Conservation (phyloP, 2,113 vertebrate genomes). For the Mormoops blainvillei region DNA sequence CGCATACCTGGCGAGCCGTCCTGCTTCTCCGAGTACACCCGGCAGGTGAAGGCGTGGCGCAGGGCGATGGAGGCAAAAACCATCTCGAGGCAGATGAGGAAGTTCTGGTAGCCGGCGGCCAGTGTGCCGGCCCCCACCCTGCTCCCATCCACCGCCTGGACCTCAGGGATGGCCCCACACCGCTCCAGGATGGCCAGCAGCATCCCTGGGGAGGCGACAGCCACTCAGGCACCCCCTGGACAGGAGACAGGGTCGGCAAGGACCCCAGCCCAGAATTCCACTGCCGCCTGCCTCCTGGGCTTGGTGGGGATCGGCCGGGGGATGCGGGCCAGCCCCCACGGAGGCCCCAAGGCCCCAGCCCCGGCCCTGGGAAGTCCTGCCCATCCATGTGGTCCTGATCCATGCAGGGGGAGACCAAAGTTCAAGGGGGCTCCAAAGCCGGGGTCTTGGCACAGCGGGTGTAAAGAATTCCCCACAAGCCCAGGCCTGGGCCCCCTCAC, state of each 20-base stretch:
- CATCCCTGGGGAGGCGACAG: slow-evolving; percentile 79
- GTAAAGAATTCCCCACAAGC: rapidly evolving
- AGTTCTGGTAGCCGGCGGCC: slow-evolving; percentile 96
- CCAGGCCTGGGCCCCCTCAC: background rate
- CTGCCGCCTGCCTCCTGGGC: rapidly evolving
- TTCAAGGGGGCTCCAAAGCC: background rate
- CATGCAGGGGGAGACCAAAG: background rate
- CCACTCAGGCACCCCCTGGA: background rate
- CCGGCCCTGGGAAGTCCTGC: rapidly evolving
- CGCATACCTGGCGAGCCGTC: slow-evolving; percentile 86
- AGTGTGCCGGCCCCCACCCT: slow-evolving; percentile 92
- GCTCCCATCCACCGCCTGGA: slow-evolving; percentile 85
- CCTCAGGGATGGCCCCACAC: slow-evolving; percentile 91
- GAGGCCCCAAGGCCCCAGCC: rapidly evolving
- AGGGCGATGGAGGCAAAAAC: slow-evolving; percentile 92
- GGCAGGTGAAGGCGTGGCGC: slow-evolving; percentile 90
- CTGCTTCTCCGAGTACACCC: slow-evolving; percentile 90
- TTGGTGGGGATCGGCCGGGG: background rate
- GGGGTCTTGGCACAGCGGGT: rapidly evolving
- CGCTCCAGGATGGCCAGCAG: slow-evolving; percentile 93
- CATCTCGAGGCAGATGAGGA: slow-evolving; percentile 97
- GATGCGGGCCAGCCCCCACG: background rate
- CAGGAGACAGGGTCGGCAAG: background rate
- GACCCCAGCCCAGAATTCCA: background rate
- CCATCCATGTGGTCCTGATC: rapidly evolving